Evolutionary conservation across 2,797 vertebrate species (phyloP), one percentile per base, ranked within the genome.

Genomic region (Smutsia gigantea): DNA sequence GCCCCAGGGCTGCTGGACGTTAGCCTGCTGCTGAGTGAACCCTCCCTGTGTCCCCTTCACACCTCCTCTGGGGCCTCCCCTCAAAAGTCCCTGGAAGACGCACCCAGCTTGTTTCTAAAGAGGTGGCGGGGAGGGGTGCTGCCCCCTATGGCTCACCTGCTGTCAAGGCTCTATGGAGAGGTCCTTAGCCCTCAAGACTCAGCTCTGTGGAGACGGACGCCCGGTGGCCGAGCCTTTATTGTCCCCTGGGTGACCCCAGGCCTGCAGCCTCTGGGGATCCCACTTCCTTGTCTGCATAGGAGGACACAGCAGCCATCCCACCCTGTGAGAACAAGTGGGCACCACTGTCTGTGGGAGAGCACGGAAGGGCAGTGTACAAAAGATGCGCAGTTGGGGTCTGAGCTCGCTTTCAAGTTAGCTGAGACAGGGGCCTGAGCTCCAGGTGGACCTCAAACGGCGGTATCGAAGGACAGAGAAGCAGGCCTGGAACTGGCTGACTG

Each of bases 101-200:
- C 27, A 6, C 68, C 63, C n/a, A 37, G 95, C 63, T n/a, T 59
- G 39, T 79, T 71, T 91, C 79, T 34, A 49, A 37, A 88, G 85
- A 61, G 72, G 51, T 0, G 1, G 10, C 3, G 53, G 42, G 53
- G 69, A 71, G 12, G 64, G 42, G 29, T n/a, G 51, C n/a, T 27
- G 39, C 13, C 34, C n/a, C 59, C 10, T 4, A 5, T 34, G 4
- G 1, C 27, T 75, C 18, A 12, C 71, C 84, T 34, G 39, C 77
- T 37, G 53, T 55, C 66, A 29, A 71, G 84, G 66, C 72, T 61
- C 34, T 1, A 4, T 4, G 19, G 63, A 77, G 79, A 49, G 51
- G 74, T 59, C 23, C 4, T n/a, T 9, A 23, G 89, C 31, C 55
- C 15, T 59, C 6, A 2, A 23, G 64, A 82, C 29, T 42, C 34